A percentile compares a stretch with the other conserved stretches of the same genome.
Conservation (phyloP, 2,888 invertebrate genomes). For the Pterostichus madidus region DNA sequence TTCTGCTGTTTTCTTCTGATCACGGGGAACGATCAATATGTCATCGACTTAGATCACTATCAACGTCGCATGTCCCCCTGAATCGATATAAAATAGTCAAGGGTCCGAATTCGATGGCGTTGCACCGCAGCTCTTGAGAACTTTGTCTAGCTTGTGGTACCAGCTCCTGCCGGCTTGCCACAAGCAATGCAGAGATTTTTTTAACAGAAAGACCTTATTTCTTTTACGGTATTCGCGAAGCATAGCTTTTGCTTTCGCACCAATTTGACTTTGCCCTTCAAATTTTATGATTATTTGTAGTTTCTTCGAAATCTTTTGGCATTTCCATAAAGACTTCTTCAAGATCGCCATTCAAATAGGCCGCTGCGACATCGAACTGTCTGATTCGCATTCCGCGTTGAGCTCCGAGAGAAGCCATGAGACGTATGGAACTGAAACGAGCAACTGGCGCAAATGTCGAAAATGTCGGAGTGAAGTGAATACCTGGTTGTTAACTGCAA, state of each 20-base stretch:
- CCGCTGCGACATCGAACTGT: constrained; percentile 68
- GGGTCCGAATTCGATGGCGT: constrained; percentile 31
- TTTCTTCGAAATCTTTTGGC: constrained; percentile 56
- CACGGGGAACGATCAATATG: constrained; percentile 24
- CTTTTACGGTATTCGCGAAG: constrained; percentile 1
- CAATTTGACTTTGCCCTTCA: background rate
- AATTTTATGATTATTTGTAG: constrained; percentile 48
- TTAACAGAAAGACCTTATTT: constrained; percentile 33
- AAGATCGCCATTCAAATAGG: constrained; percentile 38
- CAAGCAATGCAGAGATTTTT: constrained; percentile 68
- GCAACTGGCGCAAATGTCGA: constrained; percentile 68
- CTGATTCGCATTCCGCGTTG: constrained; percentile 67
- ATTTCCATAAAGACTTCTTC: constrained; percentile 40
- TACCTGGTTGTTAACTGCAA: constrained; percentile 65
- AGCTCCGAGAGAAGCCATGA: constrained; percentile 69
- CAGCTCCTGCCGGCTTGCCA: constrained; percentile 67
- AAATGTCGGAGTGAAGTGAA: constrained; percentile 67
- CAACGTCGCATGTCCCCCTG: constrained; percentile 16
- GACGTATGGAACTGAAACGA: constrained; percentile 67
- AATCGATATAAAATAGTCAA: background rate
- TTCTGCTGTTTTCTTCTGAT: background rate
- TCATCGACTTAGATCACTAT: constrained; percentile 67
- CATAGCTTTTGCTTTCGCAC: background rate
- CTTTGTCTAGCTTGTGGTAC: constrained; percentile 61
- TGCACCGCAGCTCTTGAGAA: background rate